Percentiles rank a stretch among this genome's conserved stretches.
phyloP scores from a whole-genome alignment of 2,113 vertebrate species.

The Riparia riparia region DNA sequence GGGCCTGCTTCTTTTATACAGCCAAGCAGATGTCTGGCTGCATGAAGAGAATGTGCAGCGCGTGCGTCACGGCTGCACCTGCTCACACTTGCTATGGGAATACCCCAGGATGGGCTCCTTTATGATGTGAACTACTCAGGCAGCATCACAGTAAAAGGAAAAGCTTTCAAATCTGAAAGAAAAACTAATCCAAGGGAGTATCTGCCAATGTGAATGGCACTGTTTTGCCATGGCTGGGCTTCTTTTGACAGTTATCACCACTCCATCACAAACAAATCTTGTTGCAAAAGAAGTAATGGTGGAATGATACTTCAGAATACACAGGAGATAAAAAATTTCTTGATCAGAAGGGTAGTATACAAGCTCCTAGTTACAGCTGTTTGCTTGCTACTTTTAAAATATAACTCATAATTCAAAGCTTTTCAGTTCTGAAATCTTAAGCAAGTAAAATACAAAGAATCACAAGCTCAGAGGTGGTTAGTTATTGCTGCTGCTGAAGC shows the following conservation, averaged over 20 bases:
- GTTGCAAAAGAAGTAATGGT: neutral
- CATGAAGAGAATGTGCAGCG: neutral
- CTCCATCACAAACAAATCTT: neutral
- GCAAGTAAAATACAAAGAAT: neutral
- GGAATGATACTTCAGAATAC: neutral
- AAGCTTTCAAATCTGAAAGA: neutral
- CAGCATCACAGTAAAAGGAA: neutral
- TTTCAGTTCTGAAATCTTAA: constrained; percentile 13
- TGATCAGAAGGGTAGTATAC: neutral
- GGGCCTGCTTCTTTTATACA: constrained; percentile 11
- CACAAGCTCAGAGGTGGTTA: neutral
- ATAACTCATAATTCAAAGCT: neutral
- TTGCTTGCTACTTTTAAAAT: neutral
- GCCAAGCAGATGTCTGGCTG: constrained; percentile 51
- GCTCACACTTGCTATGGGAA: constrained; percentile 39
- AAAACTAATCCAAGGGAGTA: neutral
- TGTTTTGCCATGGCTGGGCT: neutral
- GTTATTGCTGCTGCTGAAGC: neutral
- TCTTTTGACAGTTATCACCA: neutral
- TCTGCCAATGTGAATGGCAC: neutral
- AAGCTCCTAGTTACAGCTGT: neutral
- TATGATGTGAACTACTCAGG: neutral
- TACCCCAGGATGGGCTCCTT: neutral
- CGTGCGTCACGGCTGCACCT: constrained; percentile 15
- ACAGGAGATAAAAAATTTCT: neutral